Evolutionary conservation across 2,888 invertebrate species (phyloP).

Genomic region (Nyleta sp.): DNA sequence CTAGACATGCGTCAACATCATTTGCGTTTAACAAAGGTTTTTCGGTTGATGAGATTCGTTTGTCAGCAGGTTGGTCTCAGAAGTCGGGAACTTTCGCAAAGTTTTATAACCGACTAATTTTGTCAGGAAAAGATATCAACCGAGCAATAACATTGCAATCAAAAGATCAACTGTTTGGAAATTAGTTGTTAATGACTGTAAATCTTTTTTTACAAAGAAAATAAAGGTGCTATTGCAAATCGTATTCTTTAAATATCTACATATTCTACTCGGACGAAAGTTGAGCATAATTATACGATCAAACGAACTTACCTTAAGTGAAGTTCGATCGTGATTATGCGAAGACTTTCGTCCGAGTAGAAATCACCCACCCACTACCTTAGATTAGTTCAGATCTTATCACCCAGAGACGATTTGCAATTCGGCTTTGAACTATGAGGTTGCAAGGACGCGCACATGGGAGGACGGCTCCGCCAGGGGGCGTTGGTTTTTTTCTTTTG

Average conservation of each 20-base stretch:
- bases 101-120: background rate
- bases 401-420: too few relatives aligned
- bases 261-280: too few relatives aligned
- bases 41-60: background rate
- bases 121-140: background rate
- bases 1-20: background rate
- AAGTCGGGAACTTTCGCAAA: background rate
- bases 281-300: background rate
- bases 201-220: too few relatives aligned
- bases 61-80: background rate
- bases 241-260: background rate
- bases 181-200: too few relatives aligned
- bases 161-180: too few relatives aligned
- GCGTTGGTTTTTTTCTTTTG: too few relatives aligned
- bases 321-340: too few relatives aligned
- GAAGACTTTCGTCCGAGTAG: background rate
- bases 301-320: too few relatives aligned
- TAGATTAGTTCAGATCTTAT: too few relatives aligned
- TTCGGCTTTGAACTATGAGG: too few relatives aligned
- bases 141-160: background rate
- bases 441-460: too few relatives aligned
- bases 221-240: background rate
- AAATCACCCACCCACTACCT: background rate
- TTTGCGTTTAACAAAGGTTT: background rate
- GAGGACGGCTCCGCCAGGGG: too few relatives aligned